Evolutionary conservation across 2,113 vertebrate species (phyloP).

Genomic region (Gymnobelideus leadbeateri): DNA sequence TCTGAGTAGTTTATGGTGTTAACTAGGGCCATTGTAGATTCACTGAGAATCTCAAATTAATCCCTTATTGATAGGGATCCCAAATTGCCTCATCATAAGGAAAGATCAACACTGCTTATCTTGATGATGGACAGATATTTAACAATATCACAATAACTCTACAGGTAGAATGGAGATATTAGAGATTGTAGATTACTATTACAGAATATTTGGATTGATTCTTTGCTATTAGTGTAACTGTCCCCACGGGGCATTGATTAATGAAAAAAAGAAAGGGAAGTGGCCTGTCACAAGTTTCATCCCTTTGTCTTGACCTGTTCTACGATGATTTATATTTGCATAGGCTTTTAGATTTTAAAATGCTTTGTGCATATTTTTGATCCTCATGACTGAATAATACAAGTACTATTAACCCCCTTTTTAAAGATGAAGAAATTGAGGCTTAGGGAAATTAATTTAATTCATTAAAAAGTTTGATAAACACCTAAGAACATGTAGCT

Average conservation of each 20-base stretch:
- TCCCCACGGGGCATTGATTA: neutral
- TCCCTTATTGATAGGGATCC: neutral
- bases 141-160: neutral
- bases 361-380: neutral
- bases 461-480: neutral
- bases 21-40: neutral
- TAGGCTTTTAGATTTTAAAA: neutral
- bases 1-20: neutral
- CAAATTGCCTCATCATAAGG: neutral
- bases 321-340: neutral
- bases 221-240: neutral
- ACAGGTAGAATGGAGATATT: neutral
- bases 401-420: neutral
- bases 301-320: neutral
- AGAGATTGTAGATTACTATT: neutral
- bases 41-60: neutral
- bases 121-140: neutral
- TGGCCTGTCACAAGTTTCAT: neutral
- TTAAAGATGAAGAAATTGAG: neutral
- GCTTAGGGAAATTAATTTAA: neutral
- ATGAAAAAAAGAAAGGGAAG: neutral
- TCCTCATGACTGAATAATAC: neutral
- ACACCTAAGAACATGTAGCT: neutral
- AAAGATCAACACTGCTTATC: neutral
- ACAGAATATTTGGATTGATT: neutral